Base-by-base conservation (phyloP, 2,888 invertebrate species). In the Aphidoletes aphidimyza region DNA sequence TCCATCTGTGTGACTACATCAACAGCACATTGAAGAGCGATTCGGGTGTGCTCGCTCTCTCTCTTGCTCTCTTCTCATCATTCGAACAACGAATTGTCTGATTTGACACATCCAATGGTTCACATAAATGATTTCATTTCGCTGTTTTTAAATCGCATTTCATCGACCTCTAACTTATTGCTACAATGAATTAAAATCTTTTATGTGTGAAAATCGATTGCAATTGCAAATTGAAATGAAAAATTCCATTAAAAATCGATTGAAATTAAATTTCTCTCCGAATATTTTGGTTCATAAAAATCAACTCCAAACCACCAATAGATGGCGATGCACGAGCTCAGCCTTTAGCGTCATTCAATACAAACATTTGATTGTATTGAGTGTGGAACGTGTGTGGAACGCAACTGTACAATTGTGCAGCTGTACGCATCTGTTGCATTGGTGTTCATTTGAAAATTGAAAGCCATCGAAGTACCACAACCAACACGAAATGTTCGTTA, bases 401-500 rank as follows among this genome's bases (percentile, higher is more conserved):
- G 0, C 8, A 36, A 78, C 17, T 78, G 69, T 22, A 22, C 37
- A 37, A 81, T 81, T 81, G 37, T 81, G 81, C 37, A 36, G 36
- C 37, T 81, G 81, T n/a, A 81, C 36, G 37, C 37, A 81, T 81
- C 37, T 37, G 81, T 81, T 81, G 81, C 81, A 81, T 81, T 81
- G n/a, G 78, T 81, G n/a, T 81, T 36, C 81, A 81, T 81, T 81
- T 81, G 81, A 37, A 37, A 81, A 37, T 81, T n/a, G 81, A 22
- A 36, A 81, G 81, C 37, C 37, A 39, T 81, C 81, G 69, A n/a
- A n/a, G n/a, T 30, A 30, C 30, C 30, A 69, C 81, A 37, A n/a
- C 19, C 81, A 81, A 37, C n/a, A 30, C 36, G 8, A n/a, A 37
- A 81, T 37, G 81, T 81, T 81, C 81, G 81, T 81, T 81, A 81